These are phyloP conservation scores for Epirrhoe alternata DNA, from an alignment of 2,888 invertebrate genomes.

Conservation along the genomic window DNA sequence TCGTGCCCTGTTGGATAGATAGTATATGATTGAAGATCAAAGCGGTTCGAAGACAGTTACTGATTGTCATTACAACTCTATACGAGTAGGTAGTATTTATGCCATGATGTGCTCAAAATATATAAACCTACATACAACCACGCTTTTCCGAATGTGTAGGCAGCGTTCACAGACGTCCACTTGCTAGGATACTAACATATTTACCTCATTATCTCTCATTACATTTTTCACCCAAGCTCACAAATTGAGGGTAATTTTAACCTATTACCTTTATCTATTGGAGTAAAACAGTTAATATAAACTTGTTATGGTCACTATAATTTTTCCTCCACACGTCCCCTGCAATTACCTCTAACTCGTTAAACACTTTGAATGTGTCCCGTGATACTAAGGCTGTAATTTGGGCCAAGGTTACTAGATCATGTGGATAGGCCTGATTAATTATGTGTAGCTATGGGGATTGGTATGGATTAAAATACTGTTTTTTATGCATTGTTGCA, in stretches of 20 bases:
- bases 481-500: not conserved
- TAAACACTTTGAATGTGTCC: conserved; percentile 52
- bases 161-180: too few relatives aligned
- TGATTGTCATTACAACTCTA: too few relatives aligned
- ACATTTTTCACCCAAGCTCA: too few relatives aligned
- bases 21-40: not conserved
- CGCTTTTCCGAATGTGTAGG: too few relatives aligned
- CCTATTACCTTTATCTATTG: too few relatives aligned
- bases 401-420: conserved; percentile 46
- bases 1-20: conserved; percentile 79
- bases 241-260: too few relatives aligned
- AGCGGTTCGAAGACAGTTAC: not conserved
- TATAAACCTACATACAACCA: too few relatives aligned
- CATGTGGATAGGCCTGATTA: conserved; percentile 22
- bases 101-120: too few relatives aligned
- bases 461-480: not conserved
- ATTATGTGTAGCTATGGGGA: conserved; percentile 23
- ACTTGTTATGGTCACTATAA: not conserved
- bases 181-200: too few relatives aligned
- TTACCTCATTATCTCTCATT: too few relatives aligned
- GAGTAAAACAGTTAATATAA: not conserved
- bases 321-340: conserved; percentile 25
- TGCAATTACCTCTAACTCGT: conserved; percentile 52
- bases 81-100: too few relatives aligned
- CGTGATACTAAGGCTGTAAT: conserved; percentile 42